phyloP scores from a whole-genome alignment of 2,888 invertebrate species.

The Loripinus fragilis region DNA sequence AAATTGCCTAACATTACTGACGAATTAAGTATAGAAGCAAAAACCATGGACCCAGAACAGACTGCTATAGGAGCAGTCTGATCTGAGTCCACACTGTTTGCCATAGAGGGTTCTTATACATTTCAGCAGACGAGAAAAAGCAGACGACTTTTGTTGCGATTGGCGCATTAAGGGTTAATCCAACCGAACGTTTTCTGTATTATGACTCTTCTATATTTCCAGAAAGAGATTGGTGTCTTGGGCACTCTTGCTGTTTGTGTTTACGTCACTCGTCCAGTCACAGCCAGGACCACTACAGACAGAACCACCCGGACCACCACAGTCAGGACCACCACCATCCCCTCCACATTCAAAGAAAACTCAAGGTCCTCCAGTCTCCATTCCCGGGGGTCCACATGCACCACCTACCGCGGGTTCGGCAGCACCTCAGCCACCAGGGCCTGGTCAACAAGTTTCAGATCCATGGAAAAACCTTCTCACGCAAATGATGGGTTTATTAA shows the following conservation, averaged over 20 bases:
- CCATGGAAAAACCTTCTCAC: conserved; percentile 59
- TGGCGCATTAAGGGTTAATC: too few relatives aligned
- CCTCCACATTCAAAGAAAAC: not conserved
- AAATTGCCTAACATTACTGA: too few relatives aligned
- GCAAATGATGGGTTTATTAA: conserved; percentile 55
- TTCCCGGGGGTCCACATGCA: not conserved
- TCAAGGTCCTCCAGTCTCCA: not conserved
- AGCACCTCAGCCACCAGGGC: not conserved
- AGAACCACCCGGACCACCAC: conserved; percentile 6
- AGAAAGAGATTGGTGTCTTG: not conserved
- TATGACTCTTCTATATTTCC: not conserved
- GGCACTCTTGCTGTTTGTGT: not conserved
- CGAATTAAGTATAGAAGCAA: too few relatives aligned
- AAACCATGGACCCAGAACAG: too few relatives aligned
- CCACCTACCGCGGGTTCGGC: not conserved
- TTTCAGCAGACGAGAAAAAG: too few relatives aligned
- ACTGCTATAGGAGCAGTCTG: too few relatives aligned
- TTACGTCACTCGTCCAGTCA: not conserved
- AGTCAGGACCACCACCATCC: not conserved
- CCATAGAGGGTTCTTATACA: too few relatives aligned
- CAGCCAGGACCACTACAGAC: conserved; percentile 20
- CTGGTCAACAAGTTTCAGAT: conserved; percentile 21
- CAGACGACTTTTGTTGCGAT: too few relatives aligned
- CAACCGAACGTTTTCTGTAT: too few relatives aligned
- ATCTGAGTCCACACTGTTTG: too few relatives aligned